A percentile compares a stretch with the other conserved stretches of the same genome.
These are phyloP conservation scores for Cyaniris semiargus DNA, from an alignment of 2,888 invertebrate genomes.

Conservation along the genomic window DNA sequence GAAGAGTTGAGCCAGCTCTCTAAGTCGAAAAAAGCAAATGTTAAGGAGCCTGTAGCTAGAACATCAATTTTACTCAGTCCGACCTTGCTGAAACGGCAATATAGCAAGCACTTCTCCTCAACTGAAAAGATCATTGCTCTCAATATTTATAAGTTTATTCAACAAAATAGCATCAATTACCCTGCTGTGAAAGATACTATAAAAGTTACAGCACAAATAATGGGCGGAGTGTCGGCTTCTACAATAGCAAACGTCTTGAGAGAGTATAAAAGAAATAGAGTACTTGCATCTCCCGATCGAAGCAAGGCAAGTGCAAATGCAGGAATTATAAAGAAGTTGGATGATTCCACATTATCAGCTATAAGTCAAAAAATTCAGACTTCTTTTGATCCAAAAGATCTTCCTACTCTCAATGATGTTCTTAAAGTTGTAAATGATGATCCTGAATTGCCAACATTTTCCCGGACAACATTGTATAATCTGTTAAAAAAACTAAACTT, in stretches of 20 bases:
- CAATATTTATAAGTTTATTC: conserved; percentile 6
- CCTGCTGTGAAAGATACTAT: neutral
- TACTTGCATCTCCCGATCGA: neutral
- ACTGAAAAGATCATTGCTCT: neutral
- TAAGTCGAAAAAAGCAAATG: neutral
- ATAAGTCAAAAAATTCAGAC: neutral
- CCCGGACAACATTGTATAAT: neutral
- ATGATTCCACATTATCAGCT: neutral
- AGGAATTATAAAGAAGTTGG: neutral
- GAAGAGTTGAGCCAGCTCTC: neutral
- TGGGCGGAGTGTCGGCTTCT: neutral
- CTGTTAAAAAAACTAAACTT: neutral
- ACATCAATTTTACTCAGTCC: neutral
- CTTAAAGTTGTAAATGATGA: conserved; percentile 7
- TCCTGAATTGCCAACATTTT: neutral
- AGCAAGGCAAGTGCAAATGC: neutral
- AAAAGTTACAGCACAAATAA: neutral
- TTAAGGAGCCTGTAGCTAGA: neutral
- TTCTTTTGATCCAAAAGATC: neutral
- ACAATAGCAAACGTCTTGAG: neutral
- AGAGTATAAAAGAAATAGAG: neutral
- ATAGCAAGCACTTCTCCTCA: neutral
- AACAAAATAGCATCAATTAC: neutral
- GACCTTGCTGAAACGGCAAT: neutral
- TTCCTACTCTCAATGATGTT: neutral